phyloP scores from a whole-genome alignment of 1,140 invertebrate genomes.

The Anthonomus grandis region DNA sequence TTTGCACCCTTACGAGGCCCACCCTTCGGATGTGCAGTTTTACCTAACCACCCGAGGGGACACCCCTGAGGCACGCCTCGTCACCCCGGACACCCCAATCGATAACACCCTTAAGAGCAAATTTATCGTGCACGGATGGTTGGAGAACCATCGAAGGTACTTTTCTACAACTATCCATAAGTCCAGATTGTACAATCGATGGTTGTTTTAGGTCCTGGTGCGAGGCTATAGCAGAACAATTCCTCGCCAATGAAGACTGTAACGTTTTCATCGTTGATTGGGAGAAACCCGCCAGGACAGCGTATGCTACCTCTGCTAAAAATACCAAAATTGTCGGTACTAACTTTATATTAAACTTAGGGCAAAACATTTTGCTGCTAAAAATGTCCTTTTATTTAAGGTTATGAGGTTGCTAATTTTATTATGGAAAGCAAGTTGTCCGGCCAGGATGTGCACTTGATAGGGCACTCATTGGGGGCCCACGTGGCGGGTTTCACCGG shows the following conservation, averaged over 20 bases:
- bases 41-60: background rate
- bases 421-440: slow-evolving; percentile 37
- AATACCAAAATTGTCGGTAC: slow-evolving; percentile 27
- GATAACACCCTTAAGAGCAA: slow-evolving; percentile 11
- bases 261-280: slow-evolving; percentile 63
- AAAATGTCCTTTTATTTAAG: slow-evolving; percentile 12
- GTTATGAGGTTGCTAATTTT: slow-evolving; percentile 42
- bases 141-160: slow-evolving; percentile 21
- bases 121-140: slow-evolving; percentile 25
- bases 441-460: slow-evolving; percentile 50
- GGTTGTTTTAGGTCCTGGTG: slow-evolving; percentile 22
- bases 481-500: slow-evolving; percentile 59
- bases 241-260: slow-evolving; percentile 54
- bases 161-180: too few species aligned
- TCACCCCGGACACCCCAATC: slow-evolving; percentile 10
- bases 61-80: background rate
- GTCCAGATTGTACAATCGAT: too few species aligned
- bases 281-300: slow-evolving; percentile 26
- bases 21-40: slow-evolving; percentile 13
- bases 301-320: slow-evolving; percentile 20
- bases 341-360: background rate
- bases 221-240: slow-evolving; percentile 42
- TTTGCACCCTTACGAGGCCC: background rate
- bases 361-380: background rate
- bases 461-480: slow-evolving; percentile 60